A percentile compares a stretch with the other conserved stretches of the same genome.
Evolutionary conservation across 2,797 vertebrate genomes (phyloP).

Genomic region (Danio kyathit): DNA sequence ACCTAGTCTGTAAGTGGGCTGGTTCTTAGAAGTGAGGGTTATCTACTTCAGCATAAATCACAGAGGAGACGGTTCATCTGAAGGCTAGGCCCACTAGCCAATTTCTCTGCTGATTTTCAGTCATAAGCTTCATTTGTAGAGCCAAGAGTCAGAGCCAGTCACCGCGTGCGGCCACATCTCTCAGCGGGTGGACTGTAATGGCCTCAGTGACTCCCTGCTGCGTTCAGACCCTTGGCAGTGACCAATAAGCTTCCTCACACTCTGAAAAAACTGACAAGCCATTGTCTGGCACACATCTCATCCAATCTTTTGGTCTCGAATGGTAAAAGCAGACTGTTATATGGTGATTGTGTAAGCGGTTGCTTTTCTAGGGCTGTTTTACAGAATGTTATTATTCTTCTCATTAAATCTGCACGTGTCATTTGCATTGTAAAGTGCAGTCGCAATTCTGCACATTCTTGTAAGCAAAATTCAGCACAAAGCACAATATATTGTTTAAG

Average conservation of each 20-base stretch:
- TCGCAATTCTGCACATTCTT: not conserved
- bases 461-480: too few relatives aligned
- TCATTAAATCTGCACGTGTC: not conserved
- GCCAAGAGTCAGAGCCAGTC: not conserved
- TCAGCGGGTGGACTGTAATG: slow-evolving; percentile 6
- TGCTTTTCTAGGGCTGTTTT: too few relatives aligned
- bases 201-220: not conserved
- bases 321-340: not conserved
- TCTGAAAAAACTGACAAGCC: not conserved
- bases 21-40: not conserved
- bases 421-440: not conserved
- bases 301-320: not conserved
- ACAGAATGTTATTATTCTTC: not conserved
- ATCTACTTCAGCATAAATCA: too few relatives aligned
- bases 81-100: not conserved
- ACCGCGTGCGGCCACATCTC: not conserved
- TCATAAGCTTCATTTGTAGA: not conserved
- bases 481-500: too few relatives aligned
- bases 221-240: not conserved
- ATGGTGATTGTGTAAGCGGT: not conserved
- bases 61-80: not conserved
- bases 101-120: not conserved
- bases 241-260: not conserved
- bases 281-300: not conserved
- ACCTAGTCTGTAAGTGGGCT: too few relatives aligned